Evolutionary conservation across 2,113 vertebrate genomes (phyloP), one percentile per base, ranked within the genome.

Genomic region (Columbina picui): DNA sequence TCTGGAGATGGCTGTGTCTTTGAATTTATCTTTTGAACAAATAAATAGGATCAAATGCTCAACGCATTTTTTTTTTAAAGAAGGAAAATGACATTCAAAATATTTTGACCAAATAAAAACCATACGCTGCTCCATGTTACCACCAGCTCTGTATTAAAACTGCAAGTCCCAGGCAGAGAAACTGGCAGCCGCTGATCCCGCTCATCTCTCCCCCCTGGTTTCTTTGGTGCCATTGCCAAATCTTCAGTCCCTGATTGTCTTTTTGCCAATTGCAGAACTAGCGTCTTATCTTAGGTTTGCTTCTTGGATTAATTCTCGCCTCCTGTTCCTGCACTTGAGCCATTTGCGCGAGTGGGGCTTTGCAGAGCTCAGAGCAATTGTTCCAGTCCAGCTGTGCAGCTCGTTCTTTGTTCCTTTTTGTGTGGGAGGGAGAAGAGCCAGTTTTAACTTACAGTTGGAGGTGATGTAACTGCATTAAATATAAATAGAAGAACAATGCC

Each of bases 151-250:
- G 0, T 6, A 3, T 20, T 23, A 36, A 64, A 77, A 22, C 32
- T 2, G 18, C 17, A 5, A 16, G 43, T 25, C 61, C 52, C 32
- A 16, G 20, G 53, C 57, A 30, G 56, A 47, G 59, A 22, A 52
- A 4, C 53, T 3, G 23, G 32, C 38, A 10, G 27, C 3, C 1
- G 0, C 11, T 5, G 29, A 1, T 30, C 1, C 3, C 2, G 3
- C 12, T 61, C 2, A 18, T 56, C 36, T 55, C 16, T 41, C 29
- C 32, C 45, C 52, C 3, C 41, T 9, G 50, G 22, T 49, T 34
- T 38, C 47, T 12, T 11, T 3, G 19, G 34, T 20, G 63, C 87
- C 21, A 39, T 64, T 50, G 75, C 75, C 69, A 45, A 8, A 52
- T 29, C 43, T 22, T 27, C 26, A 2, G 32, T 15, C 43, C 38